A percentile compares a stretch with the other conserved stretches of the same genome.
Conservation (phyloP, 2,797 vertebrate species). For the Intellagama lesueurii region DNA sequence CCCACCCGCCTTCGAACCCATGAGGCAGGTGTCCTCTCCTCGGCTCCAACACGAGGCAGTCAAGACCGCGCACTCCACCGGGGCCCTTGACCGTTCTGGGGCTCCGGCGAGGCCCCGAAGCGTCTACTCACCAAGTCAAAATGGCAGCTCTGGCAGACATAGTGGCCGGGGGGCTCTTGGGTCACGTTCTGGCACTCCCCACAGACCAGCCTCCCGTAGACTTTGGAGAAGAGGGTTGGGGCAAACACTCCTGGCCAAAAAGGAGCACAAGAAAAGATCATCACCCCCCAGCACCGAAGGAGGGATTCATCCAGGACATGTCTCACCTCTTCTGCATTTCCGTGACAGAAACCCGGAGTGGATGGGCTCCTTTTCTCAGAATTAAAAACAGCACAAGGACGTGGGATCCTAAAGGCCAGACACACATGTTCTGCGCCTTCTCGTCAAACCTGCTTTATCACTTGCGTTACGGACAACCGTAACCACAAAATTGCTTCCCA, state of each 20-base stretch:
- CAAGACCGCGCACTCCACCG: accelerated
- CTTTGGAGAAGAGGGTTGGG: slow-evolving; percentile 90
- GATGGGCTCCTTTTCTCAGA: background rate
- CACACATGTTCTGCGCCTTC: too few species aligned
- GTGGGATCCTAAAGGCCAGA: background rate
- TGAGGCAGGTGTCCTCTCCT: background rate
- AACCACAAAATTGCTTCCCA: background rate
- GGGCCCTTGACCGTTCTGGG: background rate
- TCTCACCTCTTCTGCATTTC: background rate
- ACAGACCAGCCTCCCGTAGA: slow-evolving; percentile 89
- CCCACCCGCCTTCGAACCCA: too few species aligned
- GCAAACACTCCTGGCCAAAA: slow-evolving; percentile 86
- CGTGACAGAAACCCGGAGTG: too few species aligned
- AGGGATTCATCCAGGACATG: accelerated
- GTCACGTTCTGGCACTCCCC: slow-evolving; percentile 83
- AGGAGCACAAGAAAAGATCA: too few species aligned
- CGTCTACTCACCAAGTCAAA: slow-evolving; percentile 83
- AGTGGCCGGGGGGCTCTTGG: slow-evolving; percentile 79
- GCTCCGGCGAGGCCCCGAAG: accelerated
- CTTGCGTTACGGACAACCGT: background rate
- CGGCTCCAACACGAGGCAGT: too few species aligned
- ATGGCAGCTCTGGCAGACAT: slow-evolving; percentile 87
- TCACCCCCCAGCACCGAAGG: accelerated
- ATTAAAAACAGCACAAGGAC: too few species aligned
- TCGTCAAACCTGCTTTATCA: background rate